Evolutionary conservation across 2,113 vertebrate genomes (phyloP).

Genomic region (Xiphophorus hellerii): DNA sequence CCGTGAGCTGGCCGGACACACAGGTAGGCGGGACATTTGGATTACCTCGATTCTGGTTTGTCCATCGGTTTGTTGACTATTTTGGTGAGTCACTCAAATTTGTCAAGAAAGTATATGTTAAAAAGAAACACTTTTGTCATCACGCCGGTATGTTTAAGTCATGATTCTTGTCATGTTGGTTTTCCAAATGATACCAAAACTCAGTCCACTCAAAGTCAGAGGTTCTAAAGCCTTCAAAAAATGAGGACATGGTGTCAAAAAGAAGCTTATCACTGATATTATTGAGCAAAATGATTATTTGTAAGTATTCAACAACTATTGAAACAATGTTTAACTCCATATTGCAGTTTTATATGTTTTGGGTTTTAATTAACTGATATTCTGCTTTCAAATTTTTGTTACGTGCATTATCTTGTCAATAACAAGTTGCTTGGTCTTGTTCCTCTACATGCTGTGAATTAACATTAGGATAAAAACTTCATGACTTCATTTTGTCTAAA

Average conservation of each 20-base stretch:
- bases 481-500: too few species aligned
- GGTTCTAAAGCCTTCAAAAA: background rate
- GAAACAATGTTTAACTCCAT: background rate
- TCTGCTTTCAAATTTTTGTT: too few species aligned
- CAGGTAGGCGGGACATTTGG: slow-evolving; percentile 80
- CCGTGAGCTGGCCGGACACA: slow-evolving; percentile 96
- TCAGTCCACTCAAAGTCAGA: background rate
- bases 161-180: background rate
- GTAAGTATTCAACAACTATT: background rate
- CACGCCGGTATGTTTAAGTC: background rate
- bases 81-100: background rate
- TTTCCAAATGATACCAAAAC: background rate
- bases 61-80: background rate
- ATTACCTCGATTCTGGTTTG: background rate
- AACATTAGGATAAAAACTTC: too few species aligned
- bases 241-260: too few species aligned
- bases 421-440: too few species aligned
- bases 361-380: background rate
- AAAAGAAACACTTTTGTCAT: background rate
- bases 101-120: background rate
- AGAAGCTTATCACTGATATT: background rate
- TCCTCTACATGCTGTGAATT: too few species aligned
- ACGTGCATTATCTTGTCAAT: too few species aligned
- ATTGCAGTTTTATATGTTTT: background rate
- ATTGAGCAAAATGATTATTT: background rate